Percentiles rank a stretch among this genome's conserved stretches.
phyloP scores from a whole-genome alignment of 2,888 invertebrate species.

The Lapara coniferarum region DNA sequence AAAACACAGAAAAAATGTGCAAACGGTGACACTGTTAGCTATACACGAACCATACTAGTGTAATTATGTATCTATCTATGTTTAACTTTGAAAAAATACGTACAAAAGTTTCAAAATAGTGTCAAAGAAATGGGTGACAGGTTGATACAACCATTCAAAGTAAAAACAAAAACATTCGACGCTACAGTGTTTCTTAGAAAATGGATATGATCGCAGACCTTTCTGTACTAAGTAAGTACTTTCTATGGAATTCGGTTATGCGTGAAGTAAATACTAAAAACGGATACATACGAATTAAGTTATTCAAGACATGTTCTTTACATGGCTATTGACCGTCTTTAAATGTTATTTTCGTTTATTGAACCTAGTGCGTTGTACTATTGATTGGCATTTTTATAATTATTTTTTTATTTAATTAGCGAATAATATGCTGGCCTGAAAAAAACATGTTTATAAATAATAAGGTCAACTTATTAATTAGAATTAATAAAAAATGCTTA shows the following conservation, averaged over 20 bases:
- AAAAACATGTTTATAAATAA: too few species aligned
- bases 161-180: slow-evolving; percentile 67
- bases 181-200: slow-evolving; percentile 51
- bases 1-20: slow-evolving; percentile 65
- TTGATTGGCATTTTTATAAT: not conserved
- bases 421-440: too few species aligned
- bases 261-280: slow-evolving; percentile 27
- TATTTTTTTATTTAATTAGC: not conserved
- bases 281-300: not conserved
- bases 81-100: slow-evolving; percentile 35
- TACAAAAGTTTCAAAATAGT: slow-evolving; percentile 52
- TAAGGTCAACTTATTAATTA: too few species aligned
- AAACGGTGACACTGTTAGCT: slow-evolving; percentile 52
- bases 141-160: slow-evolving; percentile 74
- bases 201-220: slow-evolving; percentile 77
- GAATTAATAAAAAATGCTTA: too few species aligned
- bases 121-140: slow-evolving; percentile 78
- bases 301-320: slow-evolving; percentile 10
- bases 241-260: slow-evolving; percentile 35
- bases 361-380: not conserved
- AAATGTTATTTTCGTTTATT: slow-evolving; percentile 11
- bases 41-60: slow-evolving; percentile 33
- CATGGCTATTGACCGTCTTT: slow-evolving; percentile 18
- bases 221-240: slow-evolving; percentile 72
- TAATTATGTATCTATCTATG: slow-evolving; percentile 44